Evolutionary conservation across 2,888 invertebrate species (phyloP).

Genomic region (Cephonodes hylas): DNA sequence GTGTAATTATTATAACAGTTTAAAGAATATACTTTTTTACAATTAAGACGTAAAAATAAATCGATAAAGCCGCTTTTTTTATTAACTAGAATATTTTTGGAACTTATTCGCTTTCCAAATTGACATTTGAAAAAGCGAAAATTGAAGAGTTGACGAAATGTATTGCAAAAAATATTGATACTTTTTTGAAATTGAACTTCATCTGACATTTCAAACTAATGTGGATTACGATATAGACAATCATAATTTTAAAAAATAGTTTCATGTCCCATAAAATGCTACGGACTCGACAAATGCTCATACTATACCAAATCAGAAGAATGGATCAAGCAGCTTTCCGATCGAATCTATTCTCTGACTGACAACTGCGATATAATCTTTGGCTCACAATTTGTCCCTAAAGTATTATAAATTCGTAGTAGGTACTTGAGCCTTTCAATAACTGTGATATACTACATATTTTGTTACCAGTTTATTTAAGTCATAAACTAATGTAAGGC

Average conservation of each 20-base stretch:
- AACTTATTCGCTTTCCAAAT: too few relatives aligned
- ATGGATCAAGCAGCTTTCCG: not conserved
- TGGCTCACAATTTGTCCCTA: not conserved
- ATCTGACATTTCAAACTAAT: too few relatives aligned
- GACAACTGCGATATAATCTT: conserved; percentile 3
- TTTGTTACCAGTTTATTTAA: not conserved
- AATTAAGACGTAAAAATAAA: not conserved
- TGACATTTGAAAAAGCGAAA: too few relatives aligned
- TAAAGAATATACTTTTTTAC: not conserved
- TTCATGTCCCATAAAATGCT: too few relatives aligned
- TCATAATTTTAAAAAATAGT: too few relatives aligned
- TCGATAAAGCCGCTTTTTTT: too few relatives aligned
- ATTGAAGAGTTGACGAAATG: too few relatives aligned
- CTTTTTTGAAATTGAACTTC: too few relatives aligned
- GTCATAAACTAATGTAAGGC: not conserved
- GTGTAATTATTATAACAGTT: not conserved
- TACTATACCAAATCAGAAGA: not conserved
- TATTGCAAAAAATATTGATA: too few relatives aligned
- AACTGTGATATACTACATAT: not conserved
- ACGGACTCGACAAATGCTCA: not conserved
- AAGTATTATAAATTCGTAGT: not conserved
- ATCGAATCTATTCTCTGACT: not conserved
- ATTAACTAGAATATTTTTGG: too few relatives aligned
- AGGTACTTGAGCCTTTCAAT: not conserved
- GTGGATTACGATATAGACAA: too few relatives aligned